These are phyloP conservation scores for Phrynocephalus vlangalii DNA, from an alignment of 2,797 vertebrate species.

Conservation along the genomic window DNA sequence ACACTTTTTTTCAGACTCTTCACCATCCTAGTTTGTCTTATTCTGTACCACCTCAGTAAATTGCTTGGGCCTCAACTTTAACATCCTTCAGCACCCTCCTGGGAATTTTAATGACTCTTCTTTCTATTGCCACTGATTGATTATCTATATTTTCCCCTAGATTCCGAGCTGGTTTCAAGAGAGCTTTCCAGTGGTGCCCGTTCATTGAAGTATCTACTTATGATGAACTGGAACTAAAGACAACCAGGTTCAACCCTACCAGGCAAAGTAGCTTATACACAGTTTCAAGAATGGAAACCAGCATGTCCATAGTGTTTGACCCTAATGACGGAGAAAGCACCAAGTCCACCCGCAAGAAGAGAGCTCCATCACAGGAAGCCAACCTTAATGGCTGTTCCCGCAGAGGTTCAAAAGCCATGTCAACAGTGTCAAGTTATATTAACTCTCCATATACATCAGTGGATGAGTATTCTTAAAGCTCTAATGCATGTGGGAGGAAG, in stretches of 20 bases:
- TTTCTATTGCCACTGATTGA: too few relatives aligned
- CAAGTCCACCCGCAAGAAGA: constrained; percentile 78
- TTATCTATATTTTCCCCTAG: constrained; percentile 59
- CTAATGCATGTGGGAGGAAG: background rate
- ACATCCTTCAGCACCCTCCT: too few relatives aligned
- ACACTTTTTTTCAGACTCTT: background rate
- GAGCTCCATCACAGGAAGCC: constrained; percentile 67
- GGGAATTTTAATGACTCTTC: too few relatives aligned
- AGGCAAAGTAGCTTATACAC: constrained; percentile 91
- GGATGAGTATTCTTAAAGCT: constrained; percentile 77
- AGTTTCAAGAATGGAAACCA: constrained; percentile 88
- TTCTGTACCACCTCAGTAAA: background rate
- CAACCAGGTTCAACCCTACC: constrained; percentile 83
- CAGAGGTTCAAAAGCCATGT: constrained; percentile 69
- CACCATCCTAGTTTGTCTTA: background rate
- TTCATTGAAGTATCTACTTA: constrained; percentile 88
- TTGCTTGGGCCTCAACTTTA: too few relatives aligned
- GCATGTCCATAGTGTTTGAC: constrained; percentile 82
- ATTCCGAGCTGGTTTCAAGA: constrained; percentile 94
- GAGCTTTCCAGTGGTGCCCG: constrained; percentile 92
- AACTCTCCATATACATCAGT: constrained; percentile 72
- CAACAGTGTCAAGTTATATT: constrained; percentile 76
- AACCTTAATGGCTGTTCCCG: constrained; percentile 72
- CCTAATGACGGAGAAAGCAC: constrained; percentile 73
- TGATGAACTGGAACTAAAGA: constrained; percentile 89